Evolutionary conservation across 2,113 vertebrate genomes (phyloP).

Genomic region (Pelecanus crispus): DNA sequence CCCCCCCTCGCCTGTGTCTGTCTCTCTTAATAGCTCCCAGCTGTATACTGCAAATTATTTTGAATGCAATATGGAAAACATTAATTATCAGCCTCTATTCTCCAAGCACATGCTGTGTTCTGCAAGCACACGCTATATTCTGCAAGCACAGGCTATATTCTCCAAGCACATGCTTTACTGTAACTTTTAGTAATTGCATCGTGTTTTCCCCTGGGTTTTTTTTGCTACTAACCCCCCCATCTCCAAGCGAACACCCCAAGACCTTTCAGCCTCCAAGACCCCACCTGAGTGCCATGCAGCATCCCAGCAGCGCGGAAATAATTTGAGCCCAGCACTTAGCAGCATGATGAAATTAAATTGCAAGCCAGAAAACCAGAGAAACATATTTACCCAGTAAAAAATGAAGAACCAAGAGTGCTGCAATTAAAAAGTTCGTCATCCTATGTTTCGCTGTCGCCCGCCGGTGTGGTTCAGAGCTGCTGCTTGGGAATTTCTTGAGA

Average conservation of each 20-base stretch:
- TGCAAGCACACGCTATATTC: too few species aligned
- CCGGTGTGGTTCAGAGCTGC: neutral
- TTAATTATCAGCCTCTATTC: neutral
- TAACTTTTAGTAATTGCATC: fast-evolving
- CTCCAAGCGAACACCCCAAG: neutral
- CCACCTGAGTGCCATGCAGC: fast-evolving
- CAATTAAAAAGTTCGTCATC: neutral
- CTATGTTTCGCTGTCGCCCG: neutral
- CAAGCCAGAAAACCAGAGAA: neutral
- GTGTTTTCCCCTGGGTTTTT: fast-evolving
- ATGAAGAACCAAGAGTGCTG: neutral
- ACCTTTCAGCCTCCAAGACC: neutral
- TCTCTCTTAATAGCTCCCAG: neutral
- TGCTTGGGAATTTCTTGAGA: neutral
- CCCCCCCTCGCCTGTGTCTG: neutral
- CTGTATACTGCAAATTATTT: neutral
- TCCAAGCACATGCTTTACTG: neutral
- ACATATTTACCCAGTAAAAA: neutral
- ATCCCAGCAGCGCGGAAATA: neutral
- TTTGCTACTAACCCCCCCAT: neutral
- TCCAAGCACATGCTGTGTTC: neutral
- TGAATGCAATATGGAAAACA: neutral
- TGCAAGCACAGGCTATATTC: neutral
- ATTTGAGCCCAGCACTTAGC: fast-evolving
- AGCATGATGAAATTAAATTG: neutral